Base-by-base conservation (phyloP, 2,888 invertebrate species). In the Drosophila kuntzei region DNA sequence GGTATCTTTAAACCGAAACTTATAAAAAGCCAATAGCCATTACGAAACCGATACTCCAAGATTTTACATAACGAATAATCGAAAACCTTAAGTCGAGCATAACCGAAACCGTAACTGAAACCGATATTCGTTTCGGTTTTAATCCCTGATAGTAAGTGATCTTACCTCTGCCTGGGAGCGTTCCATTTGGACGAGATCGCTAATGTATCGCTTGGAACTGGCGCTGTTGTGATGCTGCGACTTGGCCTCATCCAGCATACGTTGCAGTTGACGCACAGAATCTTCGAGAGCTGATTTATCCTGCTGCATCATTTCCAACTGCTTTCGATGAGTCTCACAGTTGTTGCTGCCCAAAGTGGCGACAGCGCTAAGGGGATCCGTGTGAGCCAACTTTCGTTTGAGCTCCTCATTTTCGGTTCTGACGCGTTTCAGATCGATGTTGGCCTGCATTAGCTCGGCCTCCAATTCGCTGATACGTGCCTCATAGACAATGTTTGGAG, bases 391-490 rank as follows among this genome's bases (percentile, higher is more conserved):
- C 79, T 92, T 93, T 81, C 85, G 91, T 91, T 91, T 93, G 0
- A 92, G 80, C 90, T 92, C 90, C 32, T 94, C 94, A 77, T 94
- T 94, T 69, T 95, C 95, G 58, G 94, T 95, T 82, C 95, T 95
- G 0, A 95, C 92, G 89, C 96, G 96, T 87, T 95, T 95, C 32
- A 97, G 91, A 81, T 96, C 96, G 58, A 97, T 95, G 89, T 94
- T 95, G 0, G 95, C 92, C 90, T 97, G 97, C 7, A 96, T 95
- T 44, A 97, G 92, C 83, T 97, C 97, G 0, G 97, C 97, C 89
- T 97, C 97, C 61, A 97, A 90, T 87, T 97, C 97, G 3, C 96
- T 95, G 55, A 97, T 97, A 70, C 96, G 94, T 0, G 97, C 97
- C 91, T 97, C 97, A 88, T 96, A 96, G 20, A 97, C 95, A 64